These are phyloP conservation scores for Diploptera punctata DNA, from an alignment of 2,888 invertebrate species.

Conservation along the genomic window DNA sequence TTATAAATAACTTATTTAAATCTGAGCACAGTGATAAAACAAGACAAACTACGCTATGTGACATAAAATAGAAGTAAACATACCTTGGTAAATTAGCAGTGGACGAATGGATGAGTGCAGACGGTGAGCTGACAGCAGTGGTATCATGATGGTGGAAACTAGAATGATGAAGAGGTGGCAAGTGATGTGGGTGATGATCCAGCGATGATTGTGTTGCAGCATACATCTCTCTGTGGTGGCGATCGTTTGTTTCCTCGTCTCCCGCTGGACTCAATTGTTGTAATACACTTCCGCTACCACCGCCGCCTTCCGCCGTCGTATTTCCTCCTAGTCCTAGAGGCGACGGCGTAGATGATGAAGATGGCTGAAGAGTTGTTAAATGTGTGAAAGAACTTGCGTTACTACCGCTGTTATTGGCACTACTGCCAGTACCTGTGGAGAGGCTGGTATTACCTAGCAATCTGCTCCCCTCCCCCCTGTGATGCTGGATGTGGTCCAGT, in stretches of 20 bases:
- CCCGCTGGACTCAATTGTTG: conserved; percentile 8
- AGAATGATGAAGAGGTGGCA: background rate
- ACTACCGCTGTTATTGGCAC: background rate
- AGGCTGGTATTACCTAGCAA: conserved; percentile 16
- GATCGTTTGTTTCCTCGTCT: background rate
- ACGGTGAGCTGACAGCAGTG: background rate
- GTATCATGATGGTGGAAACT: conserved; percentile 24
- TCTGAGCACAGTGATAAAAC: too few species aligned
- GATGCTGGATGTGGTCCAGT: background rate
- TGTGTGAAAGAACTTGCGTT: conserved; percentile 48
- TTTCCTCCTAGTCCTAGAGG: conserved; percentile 21
- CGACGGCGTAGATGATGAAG: conserved; percentile 45
- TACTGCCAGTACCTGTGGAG: background rate
- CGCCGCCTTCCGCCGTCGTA: conserved; percentile 12
- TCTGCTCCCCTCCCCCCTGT: background rate
- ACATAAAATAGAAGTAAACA: too few species aligned
- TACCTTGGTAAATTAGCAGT: conserved; percentile 7
- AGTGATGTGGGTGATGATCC: conserved; percentile 1
- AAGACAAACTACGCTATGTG: too few species aligned
- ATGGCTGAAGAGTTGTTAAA: conserved; percentile 52
- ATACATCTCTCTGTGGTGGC: conserved; percentile 12
- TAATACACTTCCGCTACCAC: conserved; percentile 5
- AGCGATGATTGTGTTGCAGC: background rate
- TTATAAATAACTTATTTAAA: too few species aligned
- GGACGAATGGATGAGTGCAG: conserved; percentile 15